Base-by-base conservation (phyloP, 1,140 invertebrate species). In the Cotesia vestalis region DNA sequence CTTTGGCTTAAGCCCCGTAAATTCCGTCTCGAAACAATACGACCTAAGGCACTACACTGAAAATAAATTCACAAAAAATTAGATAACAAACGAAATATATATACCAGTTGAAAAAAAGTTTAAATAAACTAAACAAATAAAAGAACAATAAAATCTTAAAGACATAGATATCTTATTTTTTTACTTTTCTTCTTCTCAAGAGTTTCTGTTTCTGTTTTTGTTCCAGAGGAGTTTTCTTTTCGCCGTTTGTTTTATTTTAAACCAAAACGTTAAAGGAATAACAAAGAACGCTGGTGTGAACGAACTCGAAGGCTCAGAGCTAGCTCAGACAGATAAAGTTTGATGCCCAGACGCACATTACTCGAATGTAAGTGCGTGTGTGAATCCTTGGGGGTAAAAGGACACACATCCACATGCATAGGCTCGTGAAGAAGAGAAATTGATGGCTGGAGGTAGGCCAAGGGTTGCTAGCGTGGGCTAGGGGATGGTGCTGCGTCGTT, bases 341-440 rank as follows among this genome's bases (percentile, higher is more conserved):
- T 51, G 63, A 66, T 66, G 53, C 52, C 52, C 71, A 60, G 36
- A 72, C 71, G 69, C 60, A 71, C 61, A 71, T 70, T 59, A 51
- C 36, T 14, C n/a, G 17, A 17, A 34, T 71, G 35, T 27, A 51
- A 35, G 69, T 27, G 46, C 64, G 61, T 27, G 34, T 71, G 61
- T 57, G 46, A 55, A 66, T 63, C 40, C 61, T 57, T 17, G 12
- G 20, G 20, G 40, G 27, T 27, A 27, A 9, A 11, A 46, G 14
- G 64, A 74, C 46, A 64, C 11, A 61, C 9, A 67, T 34, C 34
- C 35, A 71, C 40, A 59, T 14, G 40, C 5, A 55, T 14, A 55
- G 60, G 8, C 14, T 9, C 2, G 38, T 70, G 35, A n/a, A 35
- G 35, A 63, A 12, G 12, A 11, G 53, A 3, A 34, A 35, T 20